phyloP scores from a whole-genome alignment of 2,113 vertebrate genomes.

The Tautogolabrus adspersus region DNA sequence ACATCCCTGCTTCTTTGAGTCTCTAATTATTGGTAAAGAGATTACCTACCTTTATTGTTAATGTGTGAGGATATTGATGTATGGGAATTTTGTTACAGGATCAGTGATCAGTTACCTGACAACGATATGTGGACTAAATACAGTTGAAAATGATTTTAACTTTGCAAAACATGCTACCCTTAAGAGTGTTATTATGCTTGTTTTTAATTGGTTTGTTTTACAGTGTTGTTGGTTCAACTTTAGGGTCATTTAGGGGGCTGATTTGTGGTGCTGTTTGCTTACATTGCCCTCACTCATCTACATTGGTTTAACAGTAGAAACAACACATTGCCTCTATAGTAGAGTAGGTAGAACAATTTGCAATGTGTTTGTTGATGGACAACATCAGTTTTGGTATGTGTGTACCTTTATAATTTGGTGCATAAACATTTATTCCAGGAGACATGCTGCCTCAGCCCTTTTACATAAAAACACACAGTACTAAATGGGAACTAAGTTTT shows the following conservation, averaged over 20 bases:
- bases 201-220: neutral
- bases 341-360: neutral
- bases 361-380: neutral
- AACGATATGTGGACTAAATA: neutral
- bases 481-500: neutral
- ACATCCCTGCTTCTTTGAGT: neutral
- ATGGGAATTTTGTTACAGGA: neutral
- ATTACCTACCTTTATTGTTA: too few relatives aligned
- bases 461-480: neutral
- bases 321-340: too few relatives aligned
- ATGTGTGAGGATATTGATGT: neutral
- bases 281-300: neutral
- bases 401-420: too few relatives aligned
- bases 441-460: neutral
- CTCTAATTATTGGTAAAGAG: too few relatives aligned
- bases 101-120: neutral
- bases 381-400: too few relatives aligned
- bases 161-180: neutral
- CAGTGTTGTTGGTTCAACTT: neutral
- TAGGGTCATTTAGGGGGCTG: neutral
- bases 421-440: neutral
- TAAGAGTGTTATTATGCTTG: neutral
- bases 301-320: neutral
- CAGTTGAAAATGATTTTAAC: neutral
- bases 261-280: neutral